phyloP scores from a whole-genome alignment of 2,113 vertebrate species.

The Ursus arctos region DNA sequence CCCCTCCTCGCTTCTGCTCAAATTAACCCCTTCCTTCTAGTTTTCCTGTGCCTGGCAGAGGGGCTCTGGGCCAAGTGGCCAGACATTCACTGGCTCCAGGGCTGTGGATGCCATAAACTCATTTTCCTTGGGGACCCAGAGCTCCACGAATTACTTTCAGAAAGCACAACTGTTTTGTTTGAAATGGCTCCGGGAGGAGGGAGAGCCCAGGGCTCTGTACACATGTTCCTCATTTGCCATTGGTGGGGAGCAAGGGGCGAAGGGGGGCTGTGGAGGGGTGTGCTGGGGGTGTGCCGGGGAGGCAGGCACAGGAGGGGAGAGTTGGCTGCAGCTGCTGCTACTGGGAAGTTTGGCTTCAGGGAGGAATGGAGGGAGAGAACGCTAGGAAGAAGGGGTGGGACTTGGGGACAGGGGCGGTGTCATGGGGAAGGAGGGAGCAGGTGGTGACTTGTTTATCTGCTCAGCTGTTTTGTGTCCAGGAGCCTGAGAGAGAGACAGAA shows the following conservation, averaged over 20 bases:
- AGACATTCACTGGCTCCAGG: constrained; percentile 47
- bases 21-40: constrained; percentile 51
- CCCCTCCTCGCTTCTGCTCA: not conserved
- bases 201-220: not conserved
- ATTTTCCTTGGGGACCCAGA: constrained; percentile 46
- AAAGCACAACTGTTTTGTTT: constrained; percentile 71
- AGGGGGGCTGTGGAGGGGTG: not conserved
- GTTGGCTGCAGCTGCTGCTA: constrained; percentile 52
- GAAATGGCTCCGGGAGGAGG: constrained; percentile 29
- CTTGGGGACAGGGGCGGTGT: constrained; percentile 59
- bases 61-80: constrained; percentile 57
- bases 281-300: not conserved
- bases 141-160: constrained; percentile 49
- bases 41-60: not conserved
- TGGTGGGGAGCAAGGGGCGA: not conserved
- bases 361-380: not conserved
- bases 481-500: constrained; percentile 79
- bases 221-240: constrained; percentile 65
- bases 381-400: constrained; percentile 71
- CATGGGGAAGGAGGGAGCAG: constrained; percentile 87
- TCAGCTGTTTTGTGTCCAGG: constrained; percentile 86
- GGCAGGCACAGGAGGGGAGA: not conserved
- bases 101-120: constrained; percentile 50
- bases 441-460: constrained; percentile 88
- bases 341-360: not conserved